Evolutionary conservation across 2,113 vertebrate species (phyloP).

Genomic region (Carassius carassius): DNA sequence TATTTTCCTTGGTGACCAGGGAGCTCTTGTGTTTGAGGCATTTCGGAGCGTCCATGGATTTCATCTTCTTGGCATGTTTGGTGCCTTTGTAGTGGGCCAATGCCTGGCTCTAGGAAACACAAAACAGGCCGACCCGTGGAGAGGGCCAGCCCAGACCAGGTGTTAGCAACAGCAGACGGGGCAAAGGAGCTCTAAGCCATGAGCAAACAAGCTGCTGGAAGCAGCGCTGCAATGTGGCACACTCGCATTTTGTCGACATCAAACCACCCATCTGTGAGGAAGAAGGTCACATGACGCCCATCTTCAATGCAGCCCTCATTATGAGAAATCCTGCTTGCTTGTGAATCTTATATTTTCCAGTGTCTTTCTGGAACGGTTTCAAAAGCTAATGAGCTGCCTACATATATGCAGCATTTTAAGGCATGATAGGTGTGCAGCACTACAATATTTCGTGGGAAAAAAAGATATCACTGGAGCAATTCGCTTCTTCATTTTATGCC

Average conservation of each 20-base stretch:
- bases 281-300: background rate
- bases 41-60: slow-evolving; percentile 94
- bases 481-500: background rate
- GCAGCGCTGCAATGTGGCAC: background rate
- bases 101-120: slow-evolving; percentile 95
- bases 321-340: background rate
- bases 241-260: slow-evolving; percentile 21
- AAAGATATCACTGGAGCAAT: too few relatives aligned
- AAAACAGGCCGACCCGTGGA: slow-evolving; percentile 75
- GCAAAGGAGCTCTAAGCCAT: slow-evolving; percentile 9
- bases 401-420: background rate
- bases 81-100: slow-evolving; percentile 99
- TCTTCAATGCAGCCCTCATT: slow-evolving; percentile 1
- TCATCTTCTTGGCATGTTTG: slow-evolving; percentile 99
- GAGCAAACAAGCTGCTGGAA: slow-evolving; percentile 8
- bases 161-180: slow-evolving; percentile 42
- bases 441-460: background rate
- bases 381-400: background rate
- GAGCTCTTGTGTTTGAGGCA: slow-evolving; percentile 88
- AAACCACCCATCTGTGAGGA: slow-evolving; percentile 37
- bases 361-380: background rate
- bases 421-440: background rate
- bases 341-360: background rate
- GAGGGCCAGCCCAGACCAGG: slow-evolving; percentile 24
- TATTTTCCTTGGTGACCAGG: slow-evolving; percentile 69